Conservation (phyloP, 2,797 vertebrate species). For the Mus minutoides region DNA sequence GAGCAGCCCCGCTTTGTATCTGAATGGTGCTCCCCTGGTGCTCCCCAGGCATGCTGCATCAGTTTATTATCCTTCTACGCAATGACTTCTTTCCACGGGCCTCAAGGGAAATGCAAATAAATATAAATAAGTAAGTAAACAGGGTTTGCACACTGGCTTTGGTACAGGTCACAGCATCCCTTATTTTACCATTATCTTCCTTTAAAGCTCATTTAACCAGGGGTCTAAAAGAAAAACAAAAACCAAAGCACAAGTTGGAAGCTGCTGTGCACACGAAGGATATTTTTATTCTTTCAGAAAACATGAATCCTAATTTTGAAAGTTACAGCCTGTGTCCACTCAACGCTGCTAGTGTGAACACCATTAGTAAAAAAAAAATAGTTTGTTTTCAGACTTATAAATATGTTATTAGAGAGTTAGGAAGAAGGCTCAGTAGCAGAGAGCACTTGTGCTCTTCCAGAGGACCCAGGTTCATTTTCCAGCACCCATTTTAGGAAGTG, state of each 20-base stretch:
- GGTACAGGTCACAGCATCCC: not conserved
- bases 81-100: not conserved
- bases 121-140: not conserved
- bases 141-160: not conserved
- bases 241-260: not conserved
- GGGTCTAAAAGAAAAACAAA: not conserved
- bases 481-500: not conserved
- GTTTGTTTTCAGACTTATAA: not conserved
- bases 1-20: too few species aligned
- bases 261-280: not conserved
- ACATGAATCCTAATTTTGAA: not conserved
- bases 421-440: not conserved
- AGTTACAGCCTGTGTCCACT: not conserved
- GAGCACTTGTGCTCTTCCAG: not conserved
- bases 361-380: not conserved
- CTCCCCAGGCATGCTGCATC: not conserved
- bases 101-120: not conserved
- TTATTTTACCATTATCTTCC: slow-evolving; percentile 1
- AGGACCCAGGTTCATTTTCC: too few species aligned
- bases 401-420: not conserved
- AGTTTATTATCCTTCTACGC: not conserved
- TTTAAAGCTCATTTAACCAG: not conserved
- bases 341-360: not conserved
- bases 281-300: not conserved
- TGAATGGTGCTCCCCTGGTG: not conserved